Evolutionary conservation across 2,113 vertebrate genomes (phyloP).

Genomic region (Urocitellus parryii): DNA sequence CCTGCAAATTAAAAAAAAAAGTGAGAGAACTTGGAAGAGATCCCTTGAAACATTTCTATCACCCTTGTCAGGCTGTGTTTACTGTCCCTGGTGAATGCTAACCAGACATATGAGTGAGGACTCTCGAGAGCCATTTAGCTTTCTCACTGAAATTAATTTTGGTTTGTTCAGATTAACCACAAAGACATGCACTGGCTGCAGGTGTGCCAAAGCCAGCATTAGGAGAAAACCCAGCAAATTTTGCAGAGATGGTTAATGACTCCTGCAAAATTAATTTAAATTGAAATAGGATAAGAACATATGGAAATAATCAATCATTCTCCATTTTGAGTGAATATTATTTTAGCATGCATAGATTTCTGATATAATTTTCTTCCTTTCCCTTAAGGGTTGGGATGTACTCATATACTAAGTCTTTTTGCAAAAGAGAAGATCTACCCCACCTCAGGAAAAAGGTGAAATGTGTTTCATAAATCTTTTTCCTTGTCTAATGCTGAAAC

Average conservation of each 20-base stretch:
- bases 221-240: conserved; percentile 71
- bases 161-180: conserved; percentile 74
- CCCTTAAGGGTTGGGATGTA: conserved; percentile 73
- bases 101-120: conserved; percentile 58
- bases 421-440: conserved; percentile 72
- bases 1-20: conserved; percentile 71
- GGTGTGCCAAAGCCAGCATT: conserved; percentile 76
- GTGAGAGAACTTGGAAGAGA: conserved; percentile 67
- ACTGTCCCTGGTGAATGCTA: conserved; percentile 63
- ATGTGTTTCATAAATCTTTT: conserved; percentile 79
- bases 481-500: conserved; percentile 67
- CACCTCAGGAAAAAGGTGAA: conserved; percentile 77
- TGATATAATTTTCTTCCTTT: conserved; percentile 78
- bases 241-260: conserved; percentile 77
- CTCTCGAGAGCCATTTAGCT: conserved; percentile 74
- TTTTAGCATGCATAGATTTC: conserved; percentile 80
- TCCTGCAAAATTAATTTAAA: conserved; percentile 84
- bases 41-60: conserved; percentile 70
- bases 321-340: conserved; percentile 80
- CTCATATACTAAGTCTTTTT: conserved; percentile 73
- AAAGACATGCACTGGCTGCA: conserved; percentile 73
- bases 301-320: conserved; percentile 85
- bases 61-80: conserved; percentile 54
- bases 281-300: conserved; percentile 82
- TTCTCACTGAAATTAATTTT: conserved; percentile 80